Conservation (phyloP, 2,888 invertebrate genomes). For the Apodemia zela region DNA sequence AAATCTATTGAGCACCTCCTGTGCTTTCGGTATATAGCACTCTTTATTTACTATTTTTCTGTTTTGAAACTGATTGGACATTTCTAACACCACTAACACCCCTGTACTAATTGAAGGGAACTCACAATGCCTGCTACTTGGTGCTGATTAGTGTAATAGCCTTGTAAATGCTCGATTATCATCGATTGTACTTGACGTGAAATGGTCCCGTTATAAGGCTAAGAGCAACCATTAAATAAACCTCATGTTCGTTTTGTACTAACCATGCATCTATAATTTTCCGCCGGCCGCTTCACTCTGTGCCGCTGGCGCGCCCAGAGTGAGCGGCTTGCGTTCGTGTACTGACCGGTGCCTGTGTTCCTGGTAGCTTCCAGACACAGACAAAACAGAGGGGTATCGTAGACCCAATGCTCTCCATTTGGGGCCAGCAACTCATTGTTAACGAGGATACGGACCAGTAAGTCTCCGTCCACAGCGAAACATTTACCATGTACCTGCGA, state of each 20-base stretch:
- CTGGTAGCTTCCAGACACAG: conserved; percentile 90
- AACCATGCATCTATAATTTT: conserved; percentile 30
- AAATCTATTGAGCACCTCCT: conserved; percentile 72
- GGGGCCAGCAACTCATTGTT: conserved; percentile 98
- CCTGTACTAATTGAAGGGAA: conserved; percentile 38
- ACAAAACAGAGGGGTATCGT: conserved; percentile 97
- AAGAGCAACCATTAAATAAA: conserved; percentile 29
- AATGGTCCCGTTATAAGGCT: conserved; percentile 30
- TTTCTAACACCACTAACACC: conserved; percentile 49
- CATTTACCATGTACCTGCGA: conserved; percentile 48
- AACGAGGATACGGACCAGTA: conserved; percentile 98
- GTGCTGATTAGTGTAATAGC: conserved; percentile 42
- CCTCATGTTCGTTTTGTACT: conserved; percentile 34
- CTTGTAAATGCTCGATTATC: conserved; percentile 35
- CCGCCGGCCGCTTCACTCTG: conserved; percentile 25
- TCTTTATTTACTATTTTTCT: conserved; percentile 62
- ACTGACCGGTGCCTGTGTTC: conserved; percentile 70
- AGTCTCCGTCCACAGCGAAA: conserved; percentile 78
- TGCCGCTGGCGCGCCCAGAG: conserved; percentile 26
- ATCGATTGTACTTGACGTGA: conserved; percentile 34
- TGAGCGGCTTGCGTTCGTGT: conserved; percentile 30
- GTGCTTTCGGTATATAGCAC: conserved; percentile 77
- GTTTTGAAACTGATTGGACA: conserved; percentile 48
- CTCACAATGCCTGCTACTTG: conserved; percentile 37
- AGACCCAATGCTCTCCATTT: conserved; percentile 98